These are phyloP conservation scores for Cataglyphis hispanica DNA, from an alignment of 1,140 invertebrate species.

Conservation along the genomic window DNA sequence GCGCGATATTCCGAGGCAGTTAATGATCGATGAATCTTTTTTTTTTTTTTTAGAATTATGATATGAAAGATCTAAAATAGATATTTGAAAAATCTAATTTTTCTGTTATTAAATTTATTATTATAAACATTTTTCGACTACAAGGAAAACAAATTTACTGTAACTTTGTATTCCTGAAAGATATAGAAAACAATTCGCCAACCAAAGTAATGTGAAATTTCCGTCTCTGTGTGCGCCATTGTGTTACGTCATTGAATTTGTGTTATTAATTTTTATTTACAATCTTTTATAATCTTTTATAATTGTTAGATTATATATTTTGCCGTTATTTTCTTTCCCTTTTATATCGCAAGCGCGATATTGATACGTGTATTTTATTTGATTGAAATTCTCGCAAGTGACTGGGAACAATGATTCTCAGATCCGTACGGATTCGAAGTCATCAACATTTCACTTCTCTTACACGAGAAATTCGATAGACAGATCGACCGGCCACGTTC, in stretches of 20 bases:
- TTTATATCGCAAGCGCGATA: background rate
- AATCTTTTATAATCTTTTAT: constrained; percentile 24
- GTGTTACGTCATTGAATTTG: no score
- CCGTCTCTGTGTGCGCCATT: background rate
- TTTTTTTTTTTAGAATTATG: background rate
- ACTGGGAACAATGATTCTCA: constrained; percentile 11
- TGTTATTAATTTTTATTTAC: background rate
- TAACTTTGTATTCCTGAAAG: background rate
- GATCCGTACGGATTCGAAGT: background rate
- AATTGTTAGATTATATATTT: constrained; percentile 15
- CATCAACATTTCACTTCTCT: constrained; percentile 16
- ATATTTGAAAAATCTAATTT: background rate
- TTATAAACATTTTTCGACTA: background rate
- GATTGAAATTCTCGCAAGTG: constrained; percentile 15
- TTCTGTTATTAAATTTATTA: background rate
- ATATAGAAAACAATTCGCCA: background rate
- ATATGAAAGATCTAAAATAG: background rate
- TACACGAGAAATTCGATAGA: constrained; percentile 56
- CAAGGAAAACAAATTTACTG: background rate
- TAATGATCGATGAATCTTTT: background rate
- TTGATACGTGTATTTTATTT: background rate
- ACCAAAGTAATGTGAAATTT: constrained; percentile 6
- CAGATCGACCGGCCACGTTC: constrained; percentile 50
- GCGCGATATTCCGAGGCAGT: background rate
- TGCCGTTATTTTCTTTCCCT: background rate